These are phyloP conservation scores for Homarus americanus DNA, from an alignment of 1,140 invertebrate species.

Conservation along the genomic window DNA sequence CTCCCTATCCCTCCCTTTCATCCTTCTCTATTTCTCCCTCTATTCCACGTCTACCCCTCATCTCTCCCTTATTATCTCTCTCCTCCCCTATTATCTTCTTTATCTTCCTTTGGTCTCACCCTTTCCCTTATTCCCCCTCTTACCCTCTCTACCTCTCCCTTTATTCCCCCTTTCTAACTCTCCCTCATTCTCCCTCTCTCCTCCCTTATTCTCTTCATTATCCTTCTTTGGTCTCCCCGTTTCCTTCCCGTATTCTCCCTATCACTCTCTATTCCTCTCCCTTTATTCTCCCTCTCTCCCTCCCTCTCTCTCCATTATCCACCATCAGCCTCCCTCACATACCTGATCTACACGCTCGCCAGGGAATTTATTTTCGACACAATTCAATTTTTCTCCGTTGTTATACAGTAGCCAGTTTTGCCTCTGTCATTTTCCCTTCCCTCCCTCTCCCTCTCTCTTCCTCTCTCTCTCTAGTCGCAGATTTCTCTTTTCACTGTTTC, in stretches of 20 bases:
- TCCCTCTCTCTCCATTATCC: neutral
- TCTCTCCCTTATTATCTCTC: too few relatives aligned
- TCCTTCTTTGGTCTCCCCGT: neutral
- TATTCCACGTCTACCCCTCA: too few relatives aligned
- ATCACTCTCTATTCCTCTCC: neutral
- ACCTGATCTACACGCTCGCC: neutral
- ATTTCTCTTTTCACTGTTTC: constrained; percentile 62
- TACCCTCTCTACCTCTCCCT: neutral
- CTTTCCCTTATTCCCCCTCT: neutral
- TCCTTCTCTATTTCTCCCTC: too few relatives aligned
- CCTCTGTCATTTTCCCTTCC: neutral
- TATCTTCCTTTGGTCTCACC: too few relatives aligned
- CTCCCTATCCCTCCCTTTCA: too few relatives aligned
- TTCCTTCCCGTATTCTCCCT: neutral
- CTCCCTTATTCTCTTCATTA: neutral
- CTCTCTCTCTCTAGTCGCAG: constrained; percentile 37
- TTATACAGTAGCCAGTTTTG: neutral
- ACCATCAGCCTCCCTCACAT: neutral
- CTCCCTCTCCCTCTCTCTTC: constrained; percentile 17
- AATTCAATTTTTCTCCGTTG: neutral
- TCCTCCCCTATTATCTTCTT: too few relatives aligned
- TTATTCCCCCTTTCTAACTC: neutral
- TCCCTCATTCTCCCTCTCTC: neutral
- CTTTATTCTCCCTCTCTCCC: neutral
- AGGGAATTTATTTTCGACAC: too few relatives aligned